Base-by-base conservation (phyloP, 2,113 vertebrate genomes). In the Todiramphus chloris region DNA sequence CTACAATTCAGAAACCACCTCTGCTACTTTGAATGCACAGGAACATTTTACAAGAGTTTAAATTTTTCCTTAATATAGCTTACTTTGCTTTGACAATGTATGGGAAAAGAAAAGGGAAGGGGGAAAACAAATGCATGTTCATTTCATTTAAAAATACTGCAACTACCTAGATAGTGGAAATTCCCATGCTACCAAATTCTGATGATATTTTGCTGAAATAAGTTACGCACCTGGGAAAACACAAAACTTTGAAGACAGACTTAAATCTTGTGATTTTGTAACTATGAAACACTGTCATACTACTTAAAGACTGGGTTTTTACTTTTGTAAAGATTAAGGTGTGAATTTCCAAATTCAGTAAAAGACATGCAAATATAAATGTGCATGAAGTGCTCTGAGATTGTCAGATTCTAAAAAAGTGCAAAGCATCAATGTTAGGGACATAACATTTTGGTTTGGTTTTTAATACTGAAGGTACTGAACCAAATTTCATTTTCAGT, bases 321-420 rank as follows among this genome's bases (percentile, higher is more conserved):
- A 90, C 64, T 89, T 91, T 23, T 64, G 62, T 66, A 75, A 80
- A 91, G 37, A 73, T 72, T 72, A 89, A 76, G 23, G 19, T 79
- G 48, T 59, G 50, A 58, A 95, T 94, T 89, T 91, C 84, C 13
- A 85, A 83, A 79, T 76, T 83, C 70, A 82, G 84, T 93, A 82
- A 94, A 96, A 91, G 12, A 37, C 59, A 76, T 44, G 82, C 53
- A 69, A 94, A 70, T 25, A 92, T 9, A 83, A 95, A 90, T 6
- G 15, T 87, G 62, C 63, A 86, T n/a, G 6, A 93, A 96, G 75
- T 93, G 87, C 83, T 93, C 77, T 4, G 18, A 89, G 51, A 87
- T 30, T 91, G 58, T 87, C 85, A 77, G 58, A 87, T 64, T 50
- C 72, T 63, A 89, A 83, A 75, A 67, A 94, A 93, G 83, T 93